Evolutionary conservation across 2,113 vertebrate genomes (phyloP), one percentile per base, ranked within the genome.

Genomic region (Callorhinus ursinus): DNA sequence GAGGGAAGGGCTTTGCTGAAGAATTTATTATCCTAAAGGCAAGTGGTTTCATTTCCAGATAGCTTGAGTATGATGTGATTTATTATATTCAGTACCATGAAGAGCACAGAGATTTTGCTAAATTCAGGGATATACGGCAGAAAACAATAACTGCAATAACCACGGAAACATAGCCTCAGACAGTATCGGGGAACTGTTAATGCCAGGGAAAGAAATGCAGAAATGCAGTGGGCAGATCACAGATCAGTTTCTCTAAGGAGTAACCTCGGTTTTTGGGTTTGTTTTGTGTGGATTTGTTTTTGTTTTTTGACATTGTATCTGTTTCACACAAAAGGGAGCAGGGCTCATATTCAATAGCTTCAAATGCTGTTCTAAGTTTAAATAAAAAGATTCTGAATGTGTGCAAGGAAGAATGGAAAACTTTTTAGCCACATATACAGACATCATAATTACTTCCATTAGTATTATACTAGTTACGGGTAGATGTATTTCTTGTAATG

Each of bases 11-110:
- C 24, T 97, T 95, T 90, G 55, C 42, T 85, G 28, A 59, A 7
- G 36, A 94, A 96, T 97, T 97, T 93, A 82, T 79, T 92, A 67
- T 91, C 92, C 94, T 97, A 97, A 97, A 97, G 96, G 85, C 63
- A 91, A 96, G 88, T 88, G 76, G 76, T 94, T 88, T 95, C 63
- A 81, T 67, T 94, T 19, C 51, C 15, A 94, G 63, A 94, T 82
- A 90, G 57, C 76, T 55, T 80, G 46, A 88, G 15, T 88, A 61
- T n/a, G n/a, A 88, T 81, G 88, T 93, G 42, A 97, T 97, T 92
- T 96, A 95, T 97, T 90, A 96, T 61, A 65, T 81, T 87, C 63
- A 84, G 31, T 65, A 81, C 69, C 26, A 87, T 16, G 46, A 90
- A 22, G 49, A 87, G 26, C 21, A 13, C 7, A 92, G 55, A 84